A percentile compares a stretch with the other conserved stretches of the same genome.
Conservation (phyloP, 2,113 vertebrate species). For the Scophthalmus maximus region DNA sequence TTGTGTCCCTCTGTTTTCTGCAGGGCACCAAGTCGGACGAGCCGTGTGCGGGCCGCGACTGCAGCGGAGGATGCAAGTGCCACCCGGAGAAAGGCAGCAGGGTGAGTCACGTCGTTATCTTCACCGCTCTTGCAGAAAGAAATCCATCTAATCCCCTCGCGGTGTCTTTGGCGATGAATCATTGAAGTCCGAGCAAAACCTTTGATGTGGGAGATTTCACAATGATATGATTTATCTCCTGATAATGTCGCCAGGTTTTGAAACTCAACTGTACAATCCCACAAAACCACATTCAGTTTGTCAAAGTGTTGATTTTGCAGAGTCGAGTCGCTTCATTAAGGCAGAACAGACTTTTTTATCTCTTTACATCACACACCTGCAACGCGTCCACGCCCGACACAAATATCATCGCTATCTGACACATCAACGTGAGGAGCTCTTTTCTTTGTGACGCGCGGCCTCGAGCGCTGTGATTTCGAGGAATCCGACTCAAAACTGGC, state of each 20-base stretch:
- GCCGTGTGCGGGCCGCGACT: constrained; percentile 86
- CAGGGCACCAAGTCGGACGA: constrained; percentile 84
- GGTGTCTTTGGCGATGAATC: neutral
- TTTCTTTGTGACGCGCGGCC: too few species aligned
- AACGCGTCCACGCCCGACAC: neutral
- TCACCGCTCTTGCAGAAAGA: neutral
- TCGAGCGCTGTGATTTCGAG: too few species aligned
- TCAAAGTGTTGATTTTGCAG: too few species aligned
- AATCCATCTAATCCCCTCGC: neutral
- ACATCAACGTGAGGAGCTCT: too few species aligned
- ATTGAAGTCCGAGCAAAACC: too few species aligned
- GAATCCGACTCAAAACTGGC: too few species aligned
- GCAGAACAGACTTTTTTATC: neutral
- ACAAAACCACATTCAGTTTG: neutral
- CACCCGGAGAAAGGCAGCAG: constrained; percentile 89
- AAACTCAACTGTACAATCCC: neutral
- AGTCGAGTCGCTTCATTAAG: neutral
- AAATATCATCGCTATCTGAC: neutral
- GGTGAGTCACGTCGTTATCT: constrained; percentile 75
- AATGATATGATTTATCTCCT: too few species aligned
- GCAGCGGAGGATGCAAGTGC: constrained; percentile 86
- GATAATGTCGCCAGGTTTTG: too few species aligned
- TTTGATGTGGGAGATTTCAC: too few species aligned
- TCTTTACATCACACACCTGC: neutral
- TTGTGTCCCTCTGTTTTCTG: neutral